Evolutionary conservation across 2,888 invertebrate genomes (phyloP), one percentile per base, ranked within the genome.

Genomic region (Rhaphigaster nebulosa): DNA sequence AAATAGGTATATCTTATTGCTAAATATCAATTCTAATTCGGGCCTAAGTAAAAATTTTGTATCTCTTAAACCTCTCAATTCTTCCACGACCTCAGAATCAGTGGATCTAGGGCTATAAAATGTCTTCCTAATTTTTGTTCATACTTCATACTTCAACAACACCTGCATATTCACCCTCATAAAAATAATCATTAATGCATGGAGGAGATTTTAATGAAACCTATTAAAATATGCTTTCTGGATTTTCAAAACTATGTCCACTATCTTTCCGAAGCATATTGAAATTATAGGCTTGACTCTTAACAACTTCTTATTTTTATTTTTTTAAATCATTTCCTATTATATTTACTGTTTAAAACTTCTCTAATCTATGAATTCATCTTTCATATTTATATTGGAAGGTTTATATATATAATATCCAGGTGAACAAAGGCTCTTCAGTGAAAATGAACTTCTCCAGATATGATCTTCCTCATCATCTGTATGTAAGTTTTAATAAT

Each of bases 401-500:
- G 84, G 80, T 90, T 54, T 90, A 90, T 84, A 87, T 34, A 88
- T 56, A 90, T 45, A 87, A 84, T 90, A 90, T 90, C 52, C 80
- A 90, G 90, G 87, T 90, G 90, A 90, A 80, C 41, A 65, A 50
- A 90, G 87, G 90, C 45, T 50, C 80, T 56, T 84, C 80, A 26
- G 52, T 84, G 90, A 87, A 84, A 45, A 84, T 84, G 90, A 90
- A 87, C 60, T 56, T 87, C 90, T n/a, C 54, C 76, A 80, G 54
- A 54, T 87, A 70, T 70, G 87, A 56, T 38, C 65, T 45, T 29
- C 87, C 38, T 76, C 89, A 45, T 89, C 90, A 60, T 76, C 90
- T 84, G 80, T 90, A 60, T 76, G 90, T 90, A 90, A 90, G 90
- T 90, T 90, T 54, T 88, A 88, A 88, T 38, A 87, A 54, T 76